A percentile compares a stretch with the other conserved stretches of the same genome.
phyloP scores from a whole-genome alignment of 2,888 invertebrate species.

The Diarsia mendica region DNA sequence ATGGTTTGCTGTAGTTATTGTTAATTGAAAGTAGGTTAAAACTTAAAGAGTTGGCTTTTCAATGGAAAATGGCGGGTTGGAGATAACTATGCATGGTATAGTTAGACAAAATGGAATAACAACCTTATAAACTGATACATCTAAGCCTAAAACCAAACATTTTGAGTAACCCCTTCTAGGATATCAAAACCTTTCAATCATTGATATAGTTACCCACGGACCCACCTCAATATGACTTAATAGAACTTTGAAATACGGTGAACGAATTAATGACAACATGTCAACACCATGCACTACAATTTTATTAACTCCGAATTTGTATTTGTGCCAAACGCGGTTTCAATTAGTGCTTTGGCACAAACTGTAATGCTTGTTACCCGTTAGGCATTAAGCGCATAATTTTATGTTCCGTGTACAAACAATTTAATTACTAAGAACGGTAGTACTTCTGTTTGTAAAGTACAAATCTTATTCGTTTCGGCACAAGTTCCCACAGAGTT shows the following conservation, averaged over 20 bases:
- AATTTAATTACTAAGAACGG: conserved; percentile 32
- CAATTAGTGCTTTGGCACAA: conserved; percentile 59
- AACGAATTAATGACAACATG: conserved; percentile 14
- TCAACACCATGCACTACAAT: conserved; percentile 42
- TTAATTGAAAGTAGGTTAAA: conserved; percentile 40
- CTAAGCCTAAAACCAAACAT: background rate
- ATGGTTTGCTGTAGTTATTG: conserved; percentile 31
- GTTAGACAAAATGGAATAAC: background rate
- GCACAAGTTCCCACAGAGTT: conserved; percentile 41
- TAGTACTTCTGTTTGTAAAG: conserved; percentile 17
- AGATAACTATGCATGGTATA: conserved; percentile 15
- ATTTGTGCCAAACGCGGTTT: conserved; percentile 51
- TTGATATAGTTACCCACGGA: background rate
- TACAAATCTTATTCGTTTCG: conserved; percentile 49
- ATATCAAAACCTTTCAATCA: background rate
- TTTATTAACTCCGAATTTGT: conserved; percentile 51
- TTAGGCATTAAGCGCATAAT: conserved; percentile 45
- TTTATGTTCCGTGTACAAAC: conserved; percentile 35
- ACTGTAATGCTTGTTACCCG: conserved; percentile 36
- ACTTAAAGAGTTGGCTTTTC: conserved; percentile 27
- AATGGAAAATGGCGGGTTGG: conserved; percentile 37
- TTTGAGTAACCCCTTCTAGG: background rate
- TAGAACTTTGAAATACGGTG: background rate
- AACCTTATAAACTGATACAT: background rate
- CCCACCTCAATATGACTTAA: background rate